Evolutionary conservation across 2,888 invertebrate genomes (phyloP), one percentile per base, ranked within the genome.

Genomic region (Cephus sareptanus): DNA sequence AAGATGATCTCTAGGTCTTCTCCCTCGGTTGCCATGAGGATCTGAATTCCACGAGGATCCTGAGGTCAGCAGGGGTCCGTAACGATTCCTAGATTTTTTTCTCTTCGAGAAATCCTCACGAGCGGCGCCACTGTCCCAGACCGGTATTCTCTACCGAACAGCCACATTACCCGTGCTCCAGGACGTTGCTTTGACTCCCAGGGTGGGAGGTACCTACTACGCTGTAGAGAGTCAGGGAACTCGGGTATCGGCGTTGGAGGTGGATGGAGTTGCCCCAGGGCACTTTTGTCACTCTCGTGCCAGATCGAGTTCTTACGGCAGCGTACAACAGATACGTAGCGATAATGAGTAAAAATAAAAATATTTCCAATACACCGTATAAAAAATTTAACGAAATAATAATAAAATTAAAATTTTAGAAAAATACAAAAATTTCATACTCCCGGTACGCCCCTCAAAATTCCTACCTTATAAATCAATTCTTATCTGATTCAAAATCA

Each of bases 71-170:
- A 34, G 71, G 71, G 71, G 71, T 34, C 71, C 71, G 71, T 71
- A 71, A 71, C 71, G 71, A 71, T 71, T 71, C 71, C 34, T 30
- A 71, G 71, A 71, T 76, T 76, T 80, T 80, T 73, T 56, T 23
- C 56, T 79, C 78, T 77, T 79, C 69, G 71, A 77, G 75, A 77
- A 80, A 73, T 80, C 81, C 79, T 77, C 73, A 76, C 75, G 82
- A 84, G 81, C 84, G 83, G 83, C 86, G 84, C 86, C 86, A 85
- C 81, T 87, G 85, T 78, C 83, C 83, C 81, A 85, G 85, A 87
- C 88, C 86, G 88, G 88, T 88, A 87, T 87, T 85, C 85, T 87
- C 85, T 87, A 87, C 84, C 79, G 83, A 76, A 82, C 84, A 83
- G 83, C 84, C 56, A 84, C 86, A 87, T 86, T 84, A 86, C 85